Conservation (phyloP, 2,888 invertebrate genomes). For the Standfussiana lucernea region DNA sequence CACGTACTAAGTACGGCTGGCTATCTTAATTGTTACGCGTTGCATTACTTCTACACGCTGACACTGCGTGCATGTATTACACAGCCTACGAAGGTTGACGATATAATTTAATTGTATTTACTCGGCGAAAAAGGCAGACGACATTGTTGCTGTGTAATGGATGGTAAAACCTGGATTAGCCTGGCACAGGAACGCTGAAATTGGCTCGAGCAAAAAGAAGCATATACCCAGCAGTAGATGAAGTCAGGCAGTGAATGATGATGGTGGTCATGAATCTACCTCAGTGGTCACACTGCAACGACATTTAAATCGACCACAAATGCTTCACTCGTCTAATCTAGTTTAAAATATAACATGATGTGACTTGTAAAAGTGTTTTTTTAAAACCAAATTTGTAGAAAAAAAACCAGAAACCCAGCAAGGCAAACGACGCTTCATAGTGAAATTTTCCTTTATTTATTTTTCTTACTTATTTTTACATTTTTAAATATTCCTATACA, state of each 20-base stretch:
- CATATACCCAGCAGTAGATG: neutral
- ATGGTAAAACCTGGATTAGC: neutral
- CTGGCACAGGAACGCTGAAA: neutral
- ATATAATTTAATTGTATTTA: neutral
- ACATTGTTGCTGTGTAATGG: neutral
- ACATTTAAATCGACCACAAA: neutral
- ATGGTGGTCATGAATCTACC: neutral
- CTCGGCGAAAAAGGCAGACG: neutral
- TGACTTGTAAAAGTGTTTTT: no score
- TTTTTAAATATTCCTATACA: no score
- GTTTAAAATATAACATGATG: no score
- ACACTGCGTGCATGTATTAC: neutral
- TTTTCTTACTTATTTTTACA: no score
- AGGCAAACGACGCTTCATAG: neutral
- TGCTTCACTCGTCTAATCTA: neutral
- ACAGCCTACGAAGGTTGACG: neutral
- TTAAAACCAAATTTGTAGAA: no score
- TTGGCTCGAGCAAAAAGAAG: neutral
- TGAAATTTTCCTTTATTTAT: neutral
- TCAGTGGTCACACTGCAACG: neutral
- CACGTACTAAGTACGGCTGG: slow-evolving; percentile 7
- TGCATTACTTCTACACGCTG: slow-evolving; percentile 4
- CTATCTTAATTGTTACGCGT: slow-evolving; percentile 17
- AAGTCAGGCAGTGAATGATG: neutral
- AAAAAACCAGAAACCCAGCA: neutral